These are phyloP conservation scores for Rhopalosiphum padi DNA, from an alignment of 1,140 invertebrate species.

Conservation along the genomic window DNA sequence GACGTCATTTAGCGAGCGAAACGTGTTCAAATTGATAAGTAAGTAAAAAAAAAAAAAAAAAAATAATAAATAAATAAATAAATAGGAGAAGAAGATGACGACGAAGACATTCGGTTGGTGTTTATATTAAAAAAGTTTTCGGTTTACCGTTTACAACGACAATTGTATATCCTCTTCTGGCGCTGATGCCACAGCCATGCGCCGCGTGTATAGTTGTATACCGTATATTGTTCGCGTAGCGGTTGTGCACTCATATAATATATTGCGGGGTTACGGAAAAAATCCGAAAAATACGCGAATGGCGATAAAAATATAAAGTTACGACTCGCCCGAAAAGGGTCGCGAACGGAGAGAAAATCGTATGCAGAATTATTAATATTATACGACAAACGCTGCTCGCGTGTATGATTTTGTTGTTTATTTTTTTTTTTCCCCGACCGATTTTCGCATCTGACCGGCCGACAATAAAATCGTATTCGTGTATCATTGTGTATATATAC, in stretches of 20 bases:
- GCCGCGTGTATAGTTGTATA: background rate
- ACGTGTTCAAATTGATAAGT: constrained; percentile 48
- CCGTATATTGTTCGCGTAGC: no score
- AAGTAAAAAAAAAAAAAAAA: background rate
- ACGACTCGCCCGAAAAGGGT: constrained; percentile 8
- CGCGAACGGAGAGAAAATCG: background rate
- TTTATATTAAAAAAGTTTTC: constrained; percentile 50
- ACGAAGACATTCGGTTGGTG: background rate
- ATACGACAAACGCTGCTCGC: background rate
- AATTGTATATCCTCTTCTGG: constrained; percentile 16
- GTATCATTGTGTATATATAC: background rate
- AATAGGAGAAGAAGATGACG: background rate
- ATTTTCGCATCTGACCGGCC: background rate
- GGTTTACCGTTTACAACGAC: constrained; percentile 34
- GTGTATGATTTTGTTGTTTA: constrained; percentile 5
- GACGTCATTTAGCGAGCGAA: constrained; percentile 16
- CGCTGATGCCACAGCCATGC: background rate
- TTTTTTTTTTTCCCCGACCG: background rate
- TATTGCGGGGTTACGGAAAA: background rate
- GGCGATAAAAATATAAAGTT: constrained; percentile 21
- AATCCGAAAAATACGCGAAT: background rate
- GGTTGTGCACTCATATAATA: background rate
- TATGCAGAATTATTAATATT: constrained; percentile 23
- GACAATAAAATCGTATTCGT: background rate
- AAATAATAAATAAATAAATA: background rate